Base-by-base conservation (phyloP, 1,140 invertebrate genomes). In the Drosophila kepulauana region DNA sequence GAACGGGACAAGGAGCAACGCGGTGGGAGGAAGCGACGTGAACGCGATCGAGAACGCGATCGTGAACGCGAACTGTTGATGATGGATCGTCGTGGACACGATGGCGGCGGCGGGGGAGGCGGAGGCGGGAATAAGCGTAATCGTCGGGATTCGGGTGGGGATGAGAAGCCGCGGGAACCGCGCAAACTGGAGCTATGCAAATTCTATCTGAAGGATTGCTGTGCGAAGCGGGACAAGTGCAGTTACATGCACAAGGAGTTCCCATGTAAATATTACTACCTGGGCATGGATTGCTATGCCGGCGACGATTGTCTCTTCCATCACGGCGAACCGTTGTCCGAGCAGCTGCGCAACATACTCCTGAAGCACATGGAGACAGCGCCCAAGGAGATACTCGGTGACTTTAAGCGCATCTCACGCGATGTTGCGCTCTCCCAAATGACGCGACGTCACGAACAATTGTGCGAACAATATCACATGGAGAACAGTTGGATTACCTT, bases 181-280 rank as follows among this genome's bases (percentile, higher is more conserved):
- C 95, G 97, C 65, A 99, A 98, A 94, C 95, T 98, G 94, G 98
- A 99, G 92, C 93, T 99, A 0, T 99, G 98, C 93, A 99, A 99
- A 93, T 99, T 99, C 94, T 99, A 99, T 93, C 92, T 99, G 45
- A 98, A 97, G 95, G 97, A 98, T 64, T 98, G 97, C 92, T 99
- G 98, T 93, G 97, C 97, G 6, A 99, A 99, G 94, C 95, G 97
- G 75, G 97, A 98, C 75, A 98, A 98, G 93, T 99, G 98, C 94
- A 94, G 98, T 2, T 99, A 98, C 91, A 97, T 99, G 96, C 98
- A 99, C 94, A 96, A 96, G 80, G 98, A 99, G 92, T 99, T 99
- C 92, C 98, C 98, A 38, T 99, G 98, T 93, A 99, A 99, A 94
- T 99, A 97, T 94, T 99, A 96, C 91, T 98, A 99, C 90, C 97